Conservation (phyloP, 2,113 vertebrate genomes). For the Gila orcuttii region DNA sequence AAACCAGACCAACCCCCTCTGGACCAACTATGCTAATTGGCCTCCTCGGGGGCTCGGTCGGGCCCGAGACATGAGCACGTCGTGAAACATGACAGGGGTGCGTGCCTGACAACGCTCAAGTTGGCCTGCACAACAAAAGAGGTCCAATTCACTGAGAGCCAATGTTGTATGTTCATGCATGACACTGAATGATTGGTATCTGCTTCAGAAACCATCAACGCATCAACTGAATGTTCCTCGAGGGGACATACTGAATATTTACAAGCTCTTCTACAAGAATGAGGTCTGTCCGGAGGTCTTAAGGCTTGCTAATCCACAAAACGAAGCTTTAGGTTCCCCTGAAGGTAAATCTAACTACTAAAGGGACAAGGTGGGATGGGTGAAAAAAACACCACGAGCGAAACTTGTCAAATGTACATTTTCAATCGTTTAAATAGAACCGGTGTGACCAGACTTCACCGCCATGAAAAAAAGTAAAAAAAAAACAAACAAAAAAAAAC, state of each 20-base stretch:
- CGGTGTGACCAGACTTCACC: slow-evolving; percentile 35
- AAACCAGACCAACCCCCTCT: slow-evolving; percentile 41
- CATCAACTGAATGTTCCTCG: neutral
- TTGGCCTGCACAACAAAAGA: neutral
- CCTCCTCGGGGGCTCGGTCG: neutral
- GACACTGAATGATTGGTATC: neutral
- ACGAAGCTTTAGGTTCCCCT: neutral
- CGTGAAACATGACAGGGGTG: slow-evolving; percentile 13
- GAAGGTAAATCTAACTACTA: neutral
- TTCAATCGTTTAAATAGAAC: slow-evolving; percentile 20
- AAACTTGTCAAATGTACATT: neutral
- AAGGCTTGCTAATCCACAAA: neutral
- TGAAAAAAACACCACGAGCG: too few relatives aligned
- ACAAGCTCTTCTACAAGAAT: neutral
- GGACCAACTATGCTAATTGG: slow-evolving; percentile 53
- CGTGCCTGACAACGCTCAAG: slow-evolving; percentile 16
- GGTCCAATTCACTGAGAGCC: neutral
- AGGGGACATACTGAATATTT: neutral
- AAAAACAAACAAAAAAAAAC: too few relatives aligned
- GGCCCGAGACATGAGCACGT: slow-evolving; percentile 12
- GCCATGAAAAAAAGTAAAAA: neutral
- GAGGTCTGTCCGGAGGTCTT: neutral
- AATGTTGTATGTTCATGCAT: neutral
- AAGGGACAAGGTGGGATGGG: too few relatives aligned
- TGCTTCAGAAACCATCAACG: neutral